A percentile compares a stretch with the other conserved stretches of the same genome.
These are phyloP conservation scores for Zosterops hypoxanthus DNA, from an alignment of 2,113 vertebrate species.

Conservation along the genomic window DNA sequence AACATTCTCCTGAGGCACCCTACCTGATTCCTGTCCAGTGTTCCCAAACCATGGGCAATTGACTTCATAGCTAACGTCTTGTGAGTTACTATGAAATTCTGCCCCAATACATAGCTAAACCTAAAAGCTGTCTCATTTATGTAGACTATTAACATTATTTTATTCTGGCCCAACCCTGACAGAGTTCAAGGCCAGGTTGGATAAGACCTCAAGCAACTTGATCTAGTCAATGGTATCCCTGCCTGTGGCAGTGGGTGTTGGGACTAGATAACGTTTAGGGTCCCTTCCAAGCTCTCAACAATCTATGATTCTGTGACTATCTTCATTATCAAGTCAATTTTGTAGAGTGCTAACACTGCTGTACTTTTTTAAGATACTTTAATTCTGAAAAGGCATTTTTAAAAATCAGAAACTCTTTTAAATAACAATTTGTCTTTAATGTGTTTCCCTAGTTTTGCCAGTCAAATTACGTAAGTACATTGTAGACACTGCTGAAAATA, in stretches of 20 bases:
- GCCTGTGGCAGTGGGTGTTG: not conserved
- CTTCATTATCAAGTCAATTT: not conserved
- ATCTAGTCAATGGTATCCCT: not conserved
- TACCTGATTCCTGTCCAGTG: rapidly evolving
- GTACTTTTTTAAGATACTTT: not conserved
- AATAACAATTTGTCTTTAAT: not conserved
- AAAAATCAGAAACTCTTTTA: not conserved
- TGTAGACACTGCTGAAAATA: not conserved
- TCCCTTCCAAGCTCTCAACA: not conserved
- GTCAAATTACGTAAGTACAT: not conserved
- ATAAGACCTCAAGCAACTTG: not conserved
- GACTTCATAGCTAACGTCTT: not conserved
- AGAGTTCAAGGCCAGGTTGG: not conserved
- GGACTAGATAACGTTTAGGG: not conserved
- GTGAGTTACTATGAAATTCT: not conserved
- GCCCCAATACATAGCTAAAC: not conserved
- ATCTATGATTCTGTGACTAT: not conserved
- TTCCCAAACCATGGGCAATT: rapidly evolving
- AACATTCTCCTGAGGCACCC: not conserved
- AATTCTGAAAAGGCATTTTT: not conserved
- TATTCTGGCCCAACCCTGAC: not conserved
- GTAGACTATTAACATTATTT: not conserved
- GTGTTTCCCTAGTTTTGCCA: not conserved
- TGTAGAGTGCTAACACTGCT: not conserved
- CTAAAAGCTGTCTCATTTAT: not conserved